Evolutionary conservation across 2,113 vertebrate genomes (phyloP).

Genomic region (Coreoperca whiteheadi): DNA sequence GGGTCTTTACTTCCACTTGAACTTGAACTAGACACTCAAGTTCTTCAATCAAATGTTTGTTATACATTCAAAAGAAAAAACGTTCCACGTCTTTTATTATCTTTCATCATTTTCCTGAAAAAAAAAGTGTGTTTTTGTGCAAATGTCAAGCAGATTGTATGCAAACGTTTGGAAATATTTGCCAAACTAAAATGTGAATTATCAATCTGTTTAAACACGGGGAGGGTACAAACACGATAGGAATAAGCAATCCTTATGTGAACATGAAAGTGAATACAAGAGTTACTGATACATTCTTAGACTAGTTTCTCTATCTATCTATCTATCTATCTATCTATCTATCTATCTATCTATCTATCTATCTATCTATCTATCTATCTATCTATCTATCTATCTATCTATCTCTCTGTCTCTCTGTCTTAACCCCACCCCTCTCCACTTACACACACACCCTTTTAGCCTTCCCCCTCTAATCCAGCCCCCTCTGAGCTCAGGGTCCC

Average conservation of each 20-base stretch:
- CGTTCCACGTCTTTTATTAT: neutral
- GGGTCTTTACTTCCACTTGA: slow-evolving; percentile 11
- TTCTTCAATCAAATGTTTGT: neutral
- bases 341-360: neutral
- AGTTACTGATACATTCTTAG: neutral
- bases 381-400: neutral
- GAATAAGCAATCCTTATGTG: no score
- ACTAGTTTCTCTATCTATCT: neutral
- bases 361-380: neutral
- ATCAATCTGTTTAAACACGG: no score
- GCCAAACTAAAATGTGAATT: neutral
- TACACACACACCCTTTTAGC: slow-evolving; percentile 30
- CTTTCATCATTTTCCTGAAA: neutral
- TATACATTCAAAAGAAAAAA: neutral
- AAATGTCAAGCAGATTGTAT: neutral
- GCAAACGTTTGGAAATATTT: neutral
- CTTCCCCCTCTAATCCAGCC: slow-evolving; percentile 76
- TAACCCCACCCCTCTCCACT: neutral
- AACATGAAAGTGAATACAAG: no score
- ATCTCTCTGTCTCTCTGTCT: neutral
- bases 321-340: neutral
- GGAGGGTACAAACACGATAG: no score
- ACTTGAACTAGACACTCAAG: neutral
- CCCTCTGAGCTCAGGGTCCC: slow-evolving; percentile 75
- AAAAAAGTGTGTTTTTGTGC: neutral